Conservation (phyloP, 1,140 invertebrate species). For the Armadillidium nasatum region DNA sequence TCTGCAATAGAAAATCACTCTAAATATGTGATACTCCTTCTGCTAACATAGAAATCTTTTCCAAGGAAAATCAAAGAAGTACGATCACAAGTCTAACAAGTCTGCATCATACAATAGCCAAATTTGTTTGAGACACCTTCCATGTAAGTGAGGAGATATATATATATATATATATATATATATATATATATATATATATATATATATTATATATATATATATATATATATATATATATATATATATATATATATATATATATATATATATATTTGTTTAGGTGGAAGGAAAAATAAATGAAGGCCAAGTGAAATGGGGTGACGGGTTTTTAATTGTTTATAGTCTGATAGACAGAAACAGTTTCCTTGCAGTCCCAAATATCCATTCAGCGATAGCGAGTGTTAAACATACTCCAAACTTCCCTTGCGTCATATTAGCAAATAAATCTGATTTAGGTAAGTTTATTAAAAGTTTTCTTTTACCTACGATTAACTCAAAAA, state of each 20-base stretch:
- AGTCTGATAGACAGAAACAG: conserved; percentile 35
- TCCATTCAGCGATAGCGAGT: conserved; percentile 25
- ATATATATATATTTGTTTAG: not conserved
- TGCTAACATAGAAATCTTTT: too few species aligned
- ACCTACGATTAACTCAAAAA: too few species aligned
- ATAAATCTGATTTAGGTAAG: conserved; percentile 38
- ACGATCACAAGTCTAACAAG: too few species aligned
- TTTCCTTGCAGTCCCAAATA: conserved; percentile 25
- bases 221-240: not conserved
- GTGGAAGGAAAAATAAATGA: conserved; percentile 25
- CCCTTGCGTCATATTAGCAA: conserved; percentile 37
- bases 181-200: not conserved
- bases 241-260: conserved; percentile 4
- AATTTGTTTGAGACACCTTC: too few species aligned
- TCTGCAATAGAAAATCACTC: too few species aligned
- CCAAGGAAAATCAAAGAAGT: too few species aligned
- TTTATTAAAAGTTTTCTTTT: too few species aligned
- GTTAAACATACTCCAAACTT: conserved; percentile 33
- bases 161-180: not conserved
- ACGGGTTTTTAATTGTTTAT: conserved; percentile 40
- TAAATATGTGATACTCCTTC: too few species aligned
- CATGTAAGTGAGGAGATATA: too few species aligned
- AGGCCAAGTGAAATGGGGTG: conserved; percentile 33
- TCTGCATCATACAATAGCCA: too few species aligned
- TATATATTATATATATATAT: not conserved